Conservation (phyloP, 2,113 vertebrate genomes). For the Bostrychus sinensis region DNA sequence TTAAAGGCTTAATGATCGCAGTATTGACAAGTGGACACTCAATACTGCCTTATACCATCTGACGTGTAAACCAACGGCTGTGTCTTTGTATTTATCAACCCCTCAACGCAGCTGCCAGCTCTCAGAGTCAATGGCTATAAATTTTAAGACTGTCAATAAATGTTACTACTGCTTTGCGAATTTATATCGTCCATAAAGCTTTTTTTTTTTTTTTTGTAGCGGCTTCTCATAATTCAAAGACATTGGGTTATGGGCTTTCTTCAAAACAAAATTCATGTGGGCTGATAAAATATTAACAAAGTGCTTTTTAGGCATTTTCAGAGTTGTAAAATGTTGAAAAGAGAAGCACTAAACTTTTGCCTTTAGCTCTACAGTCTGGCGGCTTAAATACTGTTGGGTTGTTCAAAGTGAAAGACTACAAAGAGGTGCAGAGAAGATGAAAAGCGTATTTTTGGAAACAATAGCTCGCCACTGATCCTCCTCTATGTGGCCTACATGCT, state of each 20-base stretch:
- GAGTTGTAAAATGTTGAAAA: background rate
- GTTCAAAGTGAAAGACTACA: background rate
- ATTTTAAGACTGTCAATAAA: conserved; percentile 10
- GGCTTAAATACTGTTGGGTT: background rate
- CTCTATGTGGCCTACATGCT: conserved; percentile 6
- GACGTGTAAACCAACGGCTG: background rate
- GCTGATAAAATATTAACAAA: background rate
- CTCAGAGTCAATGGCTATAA: conserved; percentile 18
- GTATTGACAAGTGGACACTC: conserved; percentile 1
- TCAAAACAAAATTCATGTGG: background rate
- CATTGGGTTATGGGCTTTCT: background rate
- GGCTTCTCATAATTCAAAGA: background rate
- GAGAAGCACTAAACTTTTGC: background rate
- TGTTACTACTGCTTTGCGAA: background rate
- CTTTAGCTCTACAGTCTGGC: background rate
- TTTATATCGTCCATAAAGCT: background rate
- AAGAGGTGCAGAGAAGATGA: background rate
- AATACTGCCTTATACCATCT: conserved; percentile 13
- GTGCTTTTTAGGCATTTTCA: background rate
- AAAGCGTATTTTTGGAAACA: background rate
- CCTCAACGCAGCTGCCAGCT: background rate
- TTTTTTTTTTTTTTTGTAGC: background rate
- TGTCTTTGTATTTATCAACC: conserved; percentile 33
- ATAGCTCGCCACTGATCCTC: background rate
- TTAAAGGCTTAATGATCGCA: conserved; percentile 22